These are phyloP conservation scores for Catharus fuscescens DNA, from an alignment of 2,113 vertebrate genomes.

Conservation along the genomic window DNA sequence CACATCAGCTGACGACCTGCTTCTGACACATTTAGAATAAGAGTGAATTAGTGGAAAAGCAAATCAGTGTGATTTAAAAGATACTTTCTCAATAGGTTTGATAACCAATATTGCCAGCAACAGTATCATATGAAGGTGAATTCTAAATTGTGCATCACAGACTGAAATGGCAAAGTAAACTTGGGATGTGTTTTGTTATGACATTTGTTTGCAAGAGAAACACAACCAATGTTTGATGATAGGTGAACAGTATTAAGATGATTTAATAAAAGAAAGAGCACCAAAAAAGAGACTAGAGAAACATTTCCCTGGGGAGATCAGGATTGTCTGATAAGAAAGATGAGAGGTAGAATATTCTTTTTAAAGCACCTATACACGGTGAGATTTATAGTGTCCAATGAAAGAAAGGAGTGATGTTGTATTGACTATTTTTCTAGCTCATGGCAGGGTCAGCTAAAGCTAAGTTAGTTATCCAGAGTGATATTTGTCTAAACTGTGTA, in stretches of 20 bases:
- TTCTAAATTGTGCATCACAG: accelerated
- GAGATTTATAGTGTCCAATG: not conserved
- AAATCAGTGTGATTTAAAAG: not conserved
- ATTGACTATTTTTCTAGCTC: not conserved
- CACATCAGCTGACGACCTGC: not conserved
- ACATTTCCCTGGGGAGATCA: not conserved
- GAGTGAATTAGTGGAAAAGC: not conserved
- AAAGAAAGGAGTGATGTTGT: not conserved
- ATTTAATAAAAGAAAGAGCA: not conserved
- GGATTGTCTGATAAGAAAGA: not conserved
- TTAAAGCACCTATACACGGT: not conserved
- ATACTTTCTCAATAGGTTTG: not conserved
- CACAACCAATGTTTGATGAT: not conserved
- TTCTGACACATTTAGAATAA: not conserved
- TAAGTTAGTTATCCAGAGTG: not conserved
- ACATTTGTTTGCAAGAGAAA: not conserved
- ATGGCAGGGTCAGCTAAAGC: not conserved
- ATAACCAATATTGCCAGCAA: not conserved
- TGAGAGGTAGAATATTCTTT: not conserved
- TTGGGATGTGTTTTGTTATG: not conserved
- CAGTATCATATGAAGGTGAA: not conserved
- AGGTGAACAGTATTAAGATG: not conserved
- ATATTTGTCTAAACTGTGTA: not conserved
- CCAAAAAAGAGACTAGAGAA: not conserved
- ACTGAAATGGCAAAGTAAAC: not conserved